Evolutionary conservation across 2,888 invertebrate species (phyloP).

Genomic region (Resseliella maxima): DNA sequence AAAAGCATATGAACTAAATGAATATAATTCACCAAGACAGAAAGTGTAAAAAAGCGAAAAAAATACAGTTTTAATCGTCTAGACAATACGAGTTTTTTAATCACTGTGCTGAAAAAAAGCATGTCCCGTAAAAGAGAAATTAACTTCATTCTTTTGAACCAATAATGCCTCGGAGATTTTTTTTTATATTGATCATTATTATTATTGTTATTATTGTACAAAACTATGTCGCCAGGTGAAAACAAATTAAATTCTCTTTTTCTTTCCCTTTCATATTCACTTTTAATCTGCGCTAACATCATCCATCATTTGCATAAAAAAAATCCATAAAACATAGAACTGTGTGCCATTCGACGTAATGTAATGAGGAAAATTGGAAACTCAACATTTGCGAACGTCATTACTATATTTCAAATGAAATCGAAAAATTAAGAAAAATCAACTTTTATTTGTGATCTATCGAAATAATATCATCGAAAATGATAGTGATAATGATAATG

Average conservation of each 20-base stretch:
- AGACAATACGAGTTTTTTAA: background rate
- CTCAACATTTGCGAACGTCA: too few relatives aligned
- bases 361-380: constrained; percentile 11
- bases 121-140: background rate
- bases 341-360: background rate
- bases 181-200: background rate
- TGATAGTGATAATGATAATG: too few relatives aligned
- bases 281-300: background rate
- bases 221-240: background rate
- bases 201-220: background rate
- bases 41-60: constrained; percentile 4
- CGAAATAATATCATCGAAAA: too few relatives aligned
- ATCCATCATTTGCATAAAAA: background rate
- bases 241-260: background rate
- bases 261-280: constrained; percentile 1
- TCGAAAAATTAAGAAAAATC: too few relatives aligned
- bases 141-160: background rate
- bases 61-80: background rate
- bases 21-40: background rate
- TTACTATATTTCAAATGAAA: too few relatives aligned
- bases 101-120: background rate
- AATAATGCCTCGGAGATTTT: background rate
- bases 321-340: background rate
- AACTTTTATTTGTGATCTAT: too few relatives aligned
- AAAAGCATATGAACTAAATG: background rate